Evolutionary conservation across 2,113 vertebrate species (phyloP).

Genomic region (Phrynocephalus versicolor): DNA sequence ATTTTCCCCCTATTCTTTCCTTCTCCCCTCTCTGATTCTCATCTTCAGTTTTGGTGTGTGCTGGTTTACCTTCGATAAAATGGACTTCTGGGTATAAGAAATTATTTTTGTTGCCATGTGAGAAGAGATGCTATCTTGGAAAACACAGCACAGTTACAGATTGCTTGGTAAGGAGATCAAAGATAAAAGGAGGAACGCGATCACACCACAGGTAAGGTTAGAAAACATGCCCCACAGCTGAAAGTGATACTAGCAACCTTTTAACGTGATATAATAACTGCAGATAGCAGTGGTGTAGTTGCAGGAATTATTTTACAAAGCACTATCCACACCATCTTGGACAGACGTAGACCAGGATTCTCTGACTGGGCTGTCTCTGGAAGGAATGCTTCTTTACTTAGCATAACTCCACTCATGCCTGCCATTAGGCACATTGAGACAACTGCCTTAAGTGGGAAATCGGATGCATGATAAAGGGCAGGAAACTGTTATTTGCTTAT

Average conservation of each 20-base stretch:
- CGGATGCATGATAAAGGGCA: neutral
- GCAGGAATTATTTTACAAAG: slow-evolving; percentile 39
- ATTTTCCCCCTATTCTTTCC: slow-evolving; percentile 34
- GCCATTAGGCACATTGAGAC: neutral
- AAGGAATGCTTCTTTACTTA: neutral
- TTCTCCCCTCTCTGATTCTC: slow-evolving; percentile 28
- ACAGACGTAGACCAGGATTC: slow-evolving; percentile 12
- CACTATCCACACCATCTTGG: slow-evolving; percentile 38
- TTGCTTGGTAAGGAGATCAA: slow-evolving; percentile 71
- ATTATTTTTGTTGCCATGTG: slow-evolving; percentile 64
- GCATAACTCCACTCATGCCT: neutral
- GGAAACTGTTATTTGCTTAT: neutral
- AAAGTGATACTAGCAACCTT: slow-evolving; percentile 40
- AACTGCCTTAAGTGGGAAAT: neutral
- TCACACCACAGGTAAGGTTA: slow-evolving; percentile 61
- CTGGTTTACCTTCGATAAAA: slow-evolving; percentile 71
- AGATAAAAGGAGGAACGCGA: slow-evolving; percentile 54
- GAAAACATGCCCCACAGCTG: slow-evolving; percentile 46
- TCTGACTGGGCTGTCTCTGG: neutral
- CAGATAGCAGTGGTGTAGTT: slow-evolving; percentile 29
- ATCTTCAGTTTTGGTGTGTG: slow-evolving; percentile 50
- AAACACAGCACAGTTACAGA: slow-evolving; percentile 60
- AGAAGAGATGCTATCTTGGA: slow-evolving; percentile 71
- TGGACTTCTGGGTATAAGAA: slow-evolving; percentile 67
- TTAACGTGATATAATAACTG: slow-evolving; percentile 27